Conservation (phyloP, 1,140 invertebrate species). For the Brachionus calyciflorus region DNA sequence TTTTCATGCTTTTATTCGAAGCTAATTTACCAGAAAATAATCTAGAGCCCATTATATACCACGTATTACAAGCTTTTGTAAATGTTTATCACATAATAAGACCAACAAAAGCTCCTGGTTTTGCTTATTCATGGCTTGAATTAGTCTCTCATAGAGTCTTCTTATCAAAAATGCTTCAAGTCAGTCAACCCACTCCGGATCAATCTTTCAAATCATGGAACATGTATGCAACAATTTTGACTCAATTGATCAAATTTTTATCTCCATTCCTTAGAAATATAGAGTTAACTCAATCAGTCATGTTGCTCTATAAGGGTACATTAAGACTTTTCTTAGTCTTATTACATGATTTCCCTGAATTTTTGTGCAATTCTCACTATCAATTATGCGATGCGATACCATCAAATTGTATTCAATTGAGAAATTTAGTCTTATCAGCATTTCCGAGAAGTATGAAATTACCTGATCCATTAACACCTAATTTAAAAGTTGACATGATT, state of each 20-base stretch:
- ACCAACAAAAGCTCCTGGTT: constrained; percentile 91
- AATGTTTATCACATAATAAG: constrained; percentile 65
- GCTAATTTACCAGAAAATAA: constrained; percentile 68
- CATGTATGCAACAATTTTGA: constrained; percentile 76
- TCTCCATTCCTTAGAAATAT: constrained; percentile 94
- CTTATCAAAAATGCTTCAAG: constrained; percentile 84
- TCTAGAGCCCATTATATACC: constrained; percentile 73
- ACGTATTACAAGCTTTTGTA: constrained; percentile 61
- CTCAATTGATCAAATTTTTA: constrained; percentile 92
- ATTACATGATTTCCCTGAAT: constrained; percentile 97
- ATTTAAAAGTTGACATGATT: constrained; percentile 83
- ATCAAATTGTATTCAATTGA: constrained; percentile 97
- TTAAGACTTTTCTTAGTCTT: constrained; percentile 89
- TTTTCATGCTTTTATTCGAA: constrained; percentile 94
- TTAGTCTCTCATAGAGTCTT: constrained; percentile 92
- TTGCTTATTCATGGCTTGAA: constrained; percentile 97
- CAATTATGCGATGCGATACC: constrained; percentile 99
- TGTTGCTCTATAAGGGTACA: constrained; percentile 70
- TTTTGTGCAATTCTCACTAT: constrained; percentile 97
- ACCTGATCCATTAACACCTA: constrained; percentile 95
- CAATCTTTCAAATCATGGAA: constrained; percentile 50
- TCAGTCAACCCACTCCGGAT: constrained; percentile 65
- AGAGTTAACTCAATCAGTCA: constrained; percentile 70
- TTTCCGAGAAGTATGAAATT: constrained; percentile 95
- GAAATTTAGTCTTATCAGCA: constrained; percentile 93